Evolutionary conservation across 2,888 invertebrate species (phyloP).

Genomic region (Thera obeliscata): DNA sequence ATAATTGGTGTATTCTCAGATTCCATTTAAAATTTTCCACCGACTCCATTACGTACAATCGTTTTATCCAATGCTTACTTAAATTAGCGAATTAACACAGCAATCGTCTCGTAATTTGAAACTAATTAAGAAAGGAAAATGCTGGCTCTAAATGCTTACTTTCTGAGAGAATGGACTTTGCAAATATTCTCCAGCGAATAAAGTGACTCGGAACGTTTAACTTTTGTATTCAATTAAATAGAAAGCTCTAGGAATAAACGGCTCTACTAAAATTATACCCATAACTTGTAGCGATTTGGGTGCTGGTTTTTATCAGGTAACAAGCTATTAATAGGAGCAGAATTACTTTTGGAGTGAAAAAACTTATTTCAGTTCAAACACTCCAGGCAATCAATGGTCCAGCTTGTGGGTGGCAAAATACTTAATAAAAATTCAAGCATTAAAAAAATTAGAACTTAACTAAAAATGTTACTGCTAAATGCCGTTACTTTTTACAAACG

Average conservation of each 20-base stretch:
- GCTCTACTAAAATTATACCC: conserved; percentile 58
- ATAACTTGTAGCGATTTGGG: conserved; percentile 57
- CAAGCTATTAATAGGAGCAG: conserved; percentile 33
- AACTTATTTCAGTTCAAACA: not conserved
- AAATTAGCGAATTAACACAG: conserved; percentile 76
- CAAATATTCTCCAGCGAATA: conserved; percentile 73
- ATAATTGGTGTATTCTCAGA: conserved; percentile 13
- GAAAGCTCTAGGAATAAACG: conserved; percentile 74
- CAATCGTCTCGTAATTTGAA: conserved; percentile 80
- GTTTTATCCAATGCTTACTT: conserved; percentile 57
- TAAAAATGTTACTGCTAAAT: too few relatives aligned
- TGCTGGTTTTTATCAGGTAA: conserved; percentile 57
- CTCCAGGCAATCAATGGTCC: not conserved
- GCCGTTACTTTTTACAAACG: too few relatives aligned
- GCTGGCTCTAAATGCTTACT: conserved; percentile 74
- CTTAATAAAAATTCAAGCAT: not conserved
- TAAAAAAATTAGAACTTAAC: too few relatives aligned
- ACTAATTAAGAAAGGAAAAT: conserved; percentile 81
- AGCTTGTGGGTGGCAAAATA: too few relatives aligned
- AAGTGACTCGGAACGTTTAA: conserved; percentile 76
- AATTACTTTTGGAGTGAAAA: not conserved
- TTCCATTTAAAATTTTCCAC: conserved; percentile 15
- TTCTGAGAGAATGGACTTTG: conserved; percentile 76
- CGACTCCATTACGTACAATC: conserved; percentile 37
- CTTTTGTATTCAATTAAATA: conserved; percentile 82